Base-by-base conservation (phyloP, 2,888 invertebrate species). In the Conchocele bisecta region DNA sequence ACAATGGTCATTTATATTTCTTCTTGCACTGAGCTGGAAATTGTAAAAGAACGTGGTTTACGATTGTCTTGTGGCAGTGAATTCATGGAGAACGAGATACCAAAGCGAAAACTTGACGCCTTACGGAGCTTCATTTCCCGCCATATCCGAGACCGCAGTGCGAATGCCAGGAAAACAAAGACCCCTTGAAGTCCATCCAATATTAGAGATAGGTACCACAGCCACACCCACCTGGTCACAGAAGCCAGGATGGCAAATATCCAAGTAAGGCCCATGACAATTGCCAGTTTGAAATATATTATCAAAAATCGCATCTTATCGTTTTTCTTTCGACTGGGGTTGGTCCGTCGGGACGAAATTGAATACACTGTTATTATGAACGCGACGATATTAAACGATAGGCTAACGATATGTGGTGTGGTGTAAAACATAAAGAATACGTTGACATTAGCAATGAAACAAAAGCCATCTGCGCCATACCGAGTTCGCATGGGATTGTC, bases 221-320 rank as follows among this genome's bases (percentile, higher is more conserved):
- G 35, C 9, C 31, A 17, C 3, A 22, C 17, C 51, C 35, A 22
- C 11, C 35, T 31, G 6, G 29, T 51, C 9, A 31, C 13, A 3
- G 51, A 31, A 2, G 51, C 51, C 20, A 51, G 51, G n/a, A 51
- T 31, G 20, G 33, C 51, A 51, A 51, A 51, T 35, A 51, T 1
- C 51, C 51, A 51, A 1, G 51, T 51, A n/a, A 51, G 33, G 35
- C 51, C 51, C 51, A 51, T 51, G 2, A 51, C 31, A 31, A 51
- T 22, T 1, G 51, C n/a, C 31, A 51, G 51, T n/a, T 51, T 51
- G 33, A 51, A 17, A 35, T 51, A 51, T 11, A 51, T 51, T 4
- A 51, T 2, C 15, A 17, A 17, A 31, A 33, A 51, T 11, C 20
- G 29, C 11, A 20, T 31, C 7, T 33, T 20, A 2, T 13, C 22